Percentiles rank a stretch among this genome's conserved stretches.
phyloP scores from a whole-genome alignment of 2,888 invertebrate genomes.

The Clanis bilineata region DNA sequence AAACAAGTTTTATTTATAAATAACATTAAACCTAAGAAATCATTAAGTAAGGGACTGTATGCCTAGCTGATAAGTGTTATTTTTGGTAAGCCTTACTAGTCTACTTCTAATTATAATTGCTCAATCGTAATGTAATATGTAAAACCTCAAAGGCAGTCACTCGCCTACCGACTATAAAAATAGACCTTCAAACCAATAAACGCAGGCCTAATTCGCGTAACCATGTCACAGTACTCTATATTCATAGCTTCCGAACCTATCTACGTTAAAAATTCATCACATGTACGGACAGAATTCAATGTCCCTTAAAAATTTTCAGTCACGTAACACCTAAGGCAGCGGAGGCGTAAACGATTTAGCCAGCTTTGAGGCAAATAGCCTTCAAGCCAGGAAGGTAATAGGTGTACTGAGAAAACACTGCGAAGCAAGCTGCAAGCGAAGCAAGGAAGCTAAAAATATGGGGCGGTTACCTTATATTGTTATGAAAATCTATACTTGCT shows the following conservation, averaged over 20 bases:
- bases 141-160: too few relatives aligned
- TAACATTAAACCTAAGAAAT: too few relatives aligned
- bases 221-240: not conserved
- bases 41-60: too few relatives aligned
- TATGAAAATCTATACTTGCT: not conserved
- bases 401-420: constrained; percentile 27
- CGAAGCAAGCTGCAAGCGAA: not conserved
- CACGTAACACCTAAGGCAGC: constrained; percentile 19
- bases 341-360: constrained; percentile 24
- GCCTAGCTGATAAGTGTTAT: too few relatives aligned
- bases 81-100: too few relatives aligned
- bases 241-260: not conserved
- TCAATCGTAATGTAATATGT: too few relatives aligned
- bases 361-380: constrained; percentile 25
- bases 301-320: constrained; percentile 20
- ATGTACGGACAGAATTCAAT: constrained; percentile 9
- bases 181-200: not conserved
- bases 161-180: not conserved
- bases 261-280: constrained; percentile 13
- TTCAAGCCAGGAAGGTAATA: constrained; percentile 23
- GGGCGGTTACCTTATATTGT: not conserved
- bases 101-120: too few relatives aligned
- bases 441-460: constrained; percentile 23
- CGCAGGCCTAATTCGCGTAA: not conserved
- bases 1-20: too few relatives aligned